These are phyloP conservation scores for Rhineura floridana DNA, from an alignment of 2,113 vertebrate genomes.

Conservation along the genomic window DNA sequence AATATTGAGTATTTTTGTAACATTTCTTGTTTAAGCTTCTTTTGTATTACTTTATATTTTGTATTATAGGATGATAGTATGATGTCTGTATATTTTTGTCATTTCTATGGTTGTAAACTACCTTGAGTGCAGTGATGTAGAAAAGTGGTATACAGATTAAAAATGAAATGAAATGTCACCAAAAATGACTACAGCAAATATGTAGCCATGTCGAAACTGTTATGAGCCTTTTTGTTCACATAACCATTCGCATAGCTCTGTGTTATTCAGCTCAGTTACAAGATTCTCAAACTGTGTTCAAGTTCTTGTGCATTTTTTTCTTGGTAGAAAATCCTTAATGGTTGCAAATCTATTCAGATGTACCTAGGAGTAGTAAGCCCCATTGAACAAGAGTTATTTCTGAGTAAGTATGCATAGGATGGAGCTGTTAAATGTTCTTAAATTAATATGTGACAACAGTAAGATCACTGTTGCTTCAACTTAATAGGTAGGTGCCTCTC, in stretches of 20 bases:
- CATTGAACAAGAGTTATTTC: not conserved
- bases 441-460: not conserved
- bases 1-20: too few species aligned
- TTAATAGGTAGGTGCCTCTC: not conserved
- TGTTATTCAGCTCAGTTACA: not conserved
- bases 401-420: not conserved
- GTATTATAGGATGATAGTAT: too few species aligned
- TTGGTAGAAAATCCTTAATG: not conserved
- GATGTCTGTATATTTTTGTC: too few species aligned
- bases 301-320: not conserved
- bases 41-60: too few species aligned
- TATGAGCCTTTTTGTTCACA: not conserved
- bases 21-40: too few species aligned
- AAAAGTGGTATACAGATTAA: too few species aligned
- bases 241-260: not conserved
- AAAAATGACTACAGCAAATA: not conserved
- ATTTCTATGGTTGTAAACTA: too few species aligned
- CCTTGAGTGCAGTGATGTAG: too few species aligned
- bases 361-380: not conserved
- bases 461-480: not conserved
- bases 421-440: not conserved
- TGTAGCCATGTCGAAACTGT: not conserved
- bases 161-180: not conserved
- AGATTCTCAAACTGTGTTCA: not conserved
- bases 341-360: not conserved